Evolutionary conservation across 2,113 vertebrate genomes (phyloP).

Genomic region (Gavialis gangeticus): DNA sequence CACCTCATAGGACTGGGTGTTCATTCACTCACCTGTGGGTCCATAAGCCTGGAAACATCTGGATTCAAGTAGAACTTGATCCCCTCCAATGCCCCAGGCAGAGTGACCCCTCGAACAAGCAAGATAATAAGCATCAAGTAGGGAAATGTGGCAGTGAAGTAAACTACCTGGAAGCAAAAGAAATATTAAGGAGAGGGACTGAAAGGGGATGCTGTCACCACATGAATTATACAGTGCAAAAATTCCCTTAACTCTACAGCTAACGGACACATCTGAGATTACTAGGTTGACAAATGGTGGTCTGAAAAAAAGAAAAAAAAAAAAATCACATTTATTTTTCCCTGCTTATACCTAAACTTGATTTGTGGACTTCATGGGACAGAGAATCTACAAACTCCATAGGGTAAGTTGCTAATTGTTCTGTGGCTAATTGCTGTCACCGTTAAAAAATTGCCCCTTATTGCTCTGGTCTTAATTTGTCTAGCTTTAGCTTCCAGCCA

Average conservation of each 20-base stretch:
- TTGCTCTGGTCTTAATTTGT: background rate
- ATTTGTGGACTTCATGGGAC: background rate
- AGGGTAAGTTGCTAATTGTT: background rate
- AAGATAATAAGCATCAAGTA: slow-evolving; percentile 94
- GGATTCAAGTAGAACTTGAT: slow-evolving; percentile 95
- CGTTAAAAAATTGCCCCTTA: background rate
- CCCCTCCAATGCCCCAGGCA: slow-evolving; percentile 89
- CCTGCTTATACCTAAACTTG: background rate
- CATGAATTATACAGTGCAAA: background rate
- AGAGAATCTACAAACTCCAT: background rate
- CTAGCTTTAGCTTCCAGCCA: background rate
- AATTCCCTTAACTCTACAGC: background rate
- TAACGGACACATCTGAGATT: background rate
- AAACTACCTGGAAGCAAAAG: slow-evolving; percentile 87
- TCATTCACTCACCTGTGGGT: slow-evolving; percentile 87
- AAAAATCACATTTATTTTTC: background rate
- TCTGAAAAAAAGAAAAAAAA: background rate
- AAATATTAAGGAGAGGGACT: background rate
- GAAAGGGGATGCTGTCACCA: background rate
- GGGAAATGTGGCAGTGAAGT: slow-evolving; percentile 96
- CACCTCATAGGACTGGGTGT: background rate
- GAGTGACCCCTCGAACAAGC: slow-evolving; percentile 89
- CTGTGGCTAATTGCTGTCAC: background rate
- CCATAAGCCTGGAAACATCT: slow-evolving; percentile 87
- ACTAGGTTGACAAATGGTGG: background rate